These are phyloP conservation scores for Ianthella basta DNA, from an alignment of 37 sponge, comb jelly and placozoan species.

Conservation along the genomic window DNA sequence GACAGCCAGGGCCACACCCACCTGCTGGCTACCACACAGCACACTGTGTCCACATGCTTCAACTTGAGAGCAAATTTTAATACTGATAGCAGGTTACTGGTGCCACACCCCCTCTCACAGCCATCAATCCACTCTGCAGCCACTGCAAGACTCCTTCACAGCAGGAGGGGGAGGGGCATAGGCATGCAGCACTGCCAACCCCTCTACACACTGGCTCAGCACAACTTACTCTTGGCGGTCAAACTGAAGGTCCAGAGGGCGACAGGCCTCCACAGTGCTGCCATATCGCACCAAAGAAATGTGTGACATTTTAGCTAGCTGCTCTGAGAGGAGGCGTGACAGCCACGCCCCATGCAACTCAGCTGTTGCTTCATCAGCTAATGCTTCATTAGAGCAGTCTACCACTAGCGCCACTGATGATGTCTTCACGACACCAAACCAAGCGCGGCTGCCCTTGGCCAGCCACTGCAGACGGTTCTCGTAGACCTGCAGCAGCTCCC, in stretches of 20 bases:
- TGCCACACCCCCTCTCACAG: not conserved
- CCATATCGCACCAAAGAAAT: not conserved
- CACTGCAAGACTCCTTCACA: not conserved
- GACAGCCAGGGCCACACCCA: not conserved
- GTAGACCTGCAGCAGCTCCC: not conserved
- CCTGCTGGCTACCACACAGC: slow-evolving; percentile 16
- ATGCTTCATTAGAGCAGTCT: not conserved
- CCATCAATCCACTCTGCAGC: slow-evolving; percentile 20
- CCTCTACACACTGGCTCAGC: no score
- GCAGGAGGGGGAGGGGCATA: not conserved
- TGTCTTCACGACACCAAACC: not conserved
- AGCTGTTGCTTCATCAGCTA: not conserved
- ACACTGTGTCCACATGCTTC: not conserved
- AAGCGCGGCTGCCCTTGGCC: not conserved
- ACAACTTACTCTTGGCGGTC: not conserved
- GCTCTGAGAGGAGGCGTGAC: not conserved
- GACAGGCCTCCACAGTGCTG: not conserved
- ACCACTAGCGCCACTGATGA: not conserved
- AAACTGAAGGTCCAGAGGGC: not conserved
- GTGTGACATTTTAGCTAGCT: not conserved
- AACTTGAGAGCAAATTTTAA: not conserved
- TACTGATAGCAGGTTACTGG: not conserved
- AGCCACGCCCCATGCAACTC: not conserved
- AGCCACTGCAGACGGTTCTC: not conserved
- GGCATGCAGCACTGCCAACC: not conserved